Percentiles rank a stretch among this genome's conserved stretches.
phyloP scores from a whole-genome alignment of 2,797 vertebrate species.

The Protonibea diacanthus region DNA sequence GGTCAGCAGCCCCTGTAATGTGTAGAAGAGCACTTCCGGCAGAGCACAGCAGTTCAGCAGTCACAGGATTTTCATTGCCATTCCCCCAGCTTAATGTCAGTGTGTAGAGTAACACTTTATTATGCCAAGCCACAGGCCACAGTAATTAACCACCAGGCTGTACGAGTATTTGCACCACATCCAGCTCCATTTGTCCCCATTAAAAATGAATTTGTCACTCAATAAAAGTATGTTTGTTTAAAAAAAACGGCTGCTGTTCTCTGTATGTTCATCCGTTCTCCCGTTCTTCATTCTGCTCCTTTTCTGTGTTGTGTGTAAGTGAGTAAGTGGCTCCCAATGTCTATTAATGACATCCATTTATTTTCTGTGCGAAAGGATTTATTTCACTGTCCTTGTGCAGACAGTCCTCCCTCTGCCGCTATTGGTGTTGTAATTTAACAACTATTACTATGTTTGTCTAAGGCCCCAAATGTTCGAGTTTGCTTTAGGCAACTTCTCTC shows the following conservation, averaged over 20 bases:
- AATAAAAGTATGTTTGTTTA: conserved; percentile 71
- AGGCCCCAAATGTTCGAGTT: conserved; percentile 70
- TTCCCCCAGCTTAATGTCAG: conserved; percentile 43
- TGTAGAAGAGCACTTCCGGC: background rate
- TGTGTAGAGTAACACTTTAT: conserved; percentile 43
- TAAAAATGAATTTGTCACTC: conserved; percentile 74
- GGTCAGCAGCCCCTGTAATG: conserved; percentile 22
- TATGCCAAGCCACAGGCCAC: conserved; percentile 56
- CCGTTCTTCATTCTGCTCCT: conserved; percentile 8
- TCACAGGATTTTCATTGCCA: conserved; percentile 46
- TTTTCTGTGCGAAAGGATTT: conserved; percentile 73
- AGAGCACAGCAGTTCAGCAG: conserved; percentile 1
- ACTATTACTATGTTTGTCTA: conserved; percentile 79
- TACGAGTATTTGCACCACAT: conserved; percentile 59
- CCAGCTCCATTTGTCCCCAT: conserved; percentile 68
- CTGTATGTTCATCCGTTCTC: conserved; percentile 40
- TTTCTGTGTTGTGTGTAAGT: conserved; percentile 39
- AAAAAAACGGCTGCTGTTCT: conserved; percentile 23
- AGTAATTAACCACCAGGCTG: conserved; percentile 68
- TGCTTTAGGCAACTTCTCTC: conserved; percentile 59
- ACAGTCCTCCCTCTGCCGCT: conserved; percentile 59
- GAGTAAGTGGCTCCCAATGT: conserved; percentile 65
- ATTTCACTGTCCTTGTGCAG: conserved; percentile 66
- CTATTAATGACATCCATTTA: conserved; percentile 79
- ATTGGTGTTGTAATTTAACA: conserved; percentile 74